Conservation (phyloP, 2,113 vertebrate species). For the Turnix velox region DNA sequence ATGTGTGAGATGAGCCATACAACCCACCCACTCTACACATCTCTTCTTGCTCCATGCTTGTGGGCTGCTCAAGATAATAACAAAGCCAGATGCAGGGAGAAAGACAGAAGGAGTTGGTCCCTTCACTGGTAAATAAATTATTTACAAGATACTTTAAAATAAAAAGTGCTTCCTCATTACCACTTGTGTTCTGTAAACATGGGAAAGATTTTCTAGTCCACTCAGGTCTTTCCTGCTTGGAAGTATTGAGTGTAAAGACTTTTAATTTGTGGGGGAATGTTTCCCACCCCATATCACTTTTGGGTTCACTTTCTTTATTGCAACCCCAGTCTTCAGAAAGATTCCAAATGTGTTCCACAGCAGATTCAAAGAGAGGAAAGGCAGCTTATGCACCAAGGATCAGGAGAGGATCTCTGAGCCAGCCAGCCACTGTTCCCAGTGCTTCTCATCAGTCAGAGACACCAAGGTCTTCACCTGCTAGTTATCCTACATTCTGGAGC, state of each 20-base stretch:
- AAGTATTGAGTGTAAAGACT: background rate
- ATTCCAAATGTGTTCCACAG: background rate
- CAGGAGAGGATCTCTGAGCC: background rate
- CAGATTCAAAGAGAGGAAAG: background rate
- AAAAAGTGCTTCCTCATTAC: background rate
- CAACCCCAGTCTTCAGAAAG: background rate
- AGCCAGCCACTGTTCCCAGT: background rate
- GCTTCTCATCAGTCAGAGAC: background rate
- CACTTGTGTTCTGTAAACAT: background rate
- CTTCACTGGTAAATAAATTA: background rate
- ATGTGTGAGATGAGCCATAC: background rate
- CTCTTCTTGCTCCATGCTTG: background rate
- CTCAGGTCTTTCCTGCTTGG: background rate
- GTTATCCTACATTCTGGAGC: background rate
- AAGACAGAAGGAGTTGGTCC: background rate
- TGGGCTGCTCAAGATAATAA: background rate
- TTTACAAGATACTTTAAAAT: too few species aligned
- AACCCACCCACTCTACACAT: background rate
- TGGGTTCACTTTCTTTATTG: background rate
- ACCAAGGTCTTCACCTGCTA: background rate
- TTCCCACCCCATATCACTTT: background rate
- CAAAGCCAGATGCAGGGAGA: background rate
- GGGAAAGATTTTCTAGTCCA: background rate
- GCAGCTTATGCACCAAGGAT: background rate
- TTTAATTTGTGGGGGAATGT: background rate